Conservation (phyloP, 2,797 vertebrate genomes). For the Choloepus didactylus region DNA sequence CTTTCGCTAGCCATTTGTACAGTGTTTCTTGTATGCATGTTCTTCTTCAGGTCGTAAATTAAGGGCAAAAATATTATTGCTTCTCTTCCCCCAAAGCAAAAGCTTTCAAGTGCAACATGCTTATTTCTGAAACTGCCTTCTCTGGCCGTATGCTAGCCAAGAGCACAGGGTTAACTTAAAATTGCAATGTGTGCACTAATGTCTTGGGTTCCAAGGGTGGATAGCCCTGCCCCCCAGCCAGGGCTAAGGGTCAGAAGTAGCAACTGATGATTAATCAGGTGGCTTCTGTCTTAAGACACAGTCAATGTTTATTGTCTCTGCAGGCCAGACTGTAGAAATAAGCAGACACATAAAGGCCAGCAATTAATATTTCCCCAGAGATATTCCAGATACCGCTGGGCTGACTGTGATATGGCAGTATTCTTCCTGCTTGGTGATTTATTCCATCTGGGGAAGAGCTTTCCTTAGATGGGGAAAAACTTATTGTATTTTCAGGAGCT, state of each 20-base stretch:
- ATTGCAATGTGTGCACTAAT: background rate
- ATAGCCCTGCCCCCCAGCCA: background rate
- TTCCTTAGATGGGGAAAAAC: background rate
- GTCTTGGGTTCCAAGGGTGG: background rate
- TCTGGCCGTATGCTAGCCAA: background rate
- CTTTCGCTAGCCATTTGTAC: accelerated
- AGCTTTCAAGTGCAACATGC: background rate
- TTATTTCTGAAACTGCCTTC: background rate
- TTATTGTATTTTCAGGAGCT: background rate
- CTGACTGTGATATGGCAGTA: conserved; percentile 16
- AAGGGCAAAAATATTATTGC: background rate
- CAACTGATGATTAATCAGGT: conserved; percentile 71
- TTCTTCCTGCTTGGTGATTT: conserved; percentile 64
- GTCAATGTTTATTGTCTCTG: conserved; percentile 54
- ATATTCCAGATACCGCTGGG: conserved; percentile 61
- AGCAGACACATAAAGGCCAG: conserved; percentile 64
- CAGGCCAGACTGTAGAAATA: conserved; percentile 72
- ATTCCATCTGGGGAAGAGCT: background rate
- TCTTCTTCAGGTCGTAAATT: background rate
- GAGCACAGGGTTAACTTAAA: background rate
- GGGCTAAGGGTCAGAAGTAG: conserved; percentile 64
- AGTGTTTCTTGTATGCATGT: accelerated
- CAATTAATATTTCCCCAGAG: conserved; percentile 75
- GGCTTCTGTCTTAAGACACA: conserved; percentile 61
- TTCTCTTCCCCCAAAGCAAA: background rate